Percentiles rank a stretch among this genome's conserved stretches.
These are phyloP conservation scores for Vanessa atalanta DNA, from an alignment of 1,140 invertebrate genomes.

Conservation along the genomic window DNA sequence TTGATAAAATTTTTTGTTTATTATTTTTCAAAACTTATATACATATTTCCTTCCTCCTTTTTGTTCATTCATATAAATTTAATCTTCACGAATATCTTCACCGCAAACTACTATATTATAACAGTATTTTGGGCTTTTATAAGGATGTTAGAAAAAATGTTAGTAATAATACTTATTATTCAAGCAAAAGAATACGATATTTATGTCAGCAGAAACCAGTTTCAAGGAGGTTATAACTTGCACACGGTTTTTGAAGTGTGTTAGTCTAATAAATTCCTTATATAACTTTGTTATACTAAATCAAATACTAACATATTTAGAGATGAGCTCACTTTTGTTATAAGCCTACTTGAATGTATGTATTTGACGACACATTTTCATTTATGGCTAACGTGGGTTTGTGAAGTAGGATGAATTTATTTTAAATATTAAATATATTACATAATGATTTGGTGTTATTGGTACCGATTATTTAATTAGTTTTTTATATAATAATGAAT, in stretches of 20 bases:
- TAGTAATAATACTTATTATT: too few species aligned
- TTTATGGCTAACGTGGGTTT: neutral
- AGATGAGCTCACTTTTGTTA: neutral
- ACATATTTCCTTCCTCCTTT: too few species aligned
- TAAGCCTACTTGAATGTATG: neutral
- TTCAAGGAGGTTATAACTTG: neutral
- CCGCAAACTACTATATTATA: too few species aligned
- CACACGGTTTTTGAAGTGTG: neutral
- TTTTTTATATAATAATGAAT: too few species aligned
- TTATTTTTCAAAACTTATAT: neutral
- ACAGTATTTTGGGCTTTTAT: too few species aligned
- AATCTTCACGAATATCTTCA: too few species aligned
- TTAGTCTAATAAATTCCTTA: neutral
- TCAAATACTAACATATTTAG: constrained; percentile 6
- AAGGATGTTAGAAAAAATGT: too few species aligned
- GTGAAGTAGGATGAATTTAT: neutral
- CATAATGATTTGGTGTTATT: neutral
- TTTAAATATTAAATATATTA: too few species aligned
- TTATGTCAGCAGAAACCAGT: neutral
- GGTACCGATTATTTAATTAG: too few species aligned
- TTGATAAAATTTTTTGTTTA: neutral
- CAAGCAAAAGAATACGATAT: neutral
- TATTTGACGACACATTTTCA: neutral
- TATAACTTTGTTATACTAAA: neutral
- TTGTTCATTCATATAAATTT: too few species aligned